Conservation (phyloP, 2,113 vertebrate species). For the Menidia beryllina region DNA sequence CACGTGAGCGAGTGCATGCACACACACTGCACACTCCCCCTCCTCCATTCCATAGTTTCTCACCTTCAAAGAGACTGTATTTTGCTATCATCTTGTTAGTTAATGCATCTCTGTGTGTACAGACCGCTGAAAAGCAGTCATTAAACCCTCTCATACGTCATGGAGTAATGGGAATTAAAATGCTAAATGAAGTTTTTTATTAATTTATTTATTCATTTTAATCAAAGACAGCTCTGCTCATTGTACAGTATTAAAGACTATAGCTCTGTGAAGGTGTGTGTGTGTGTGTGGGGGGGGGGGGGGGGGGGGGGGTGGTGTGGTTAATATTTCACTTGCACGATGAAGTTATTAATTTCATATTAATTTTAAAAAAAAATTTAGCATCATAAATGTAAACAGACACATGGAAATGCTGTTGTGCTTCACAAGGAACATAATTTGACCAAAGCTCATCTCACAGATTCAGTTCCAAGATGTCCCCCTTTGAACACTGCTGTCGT, state of each 20-base stretch:
- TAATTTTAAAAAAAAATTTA: neutral
- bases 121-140: constrained; percentile 54
- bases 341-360: neutral
- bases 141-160: constrained; percentile 40
- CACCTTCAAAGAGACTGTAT: constrained; percentile 46
- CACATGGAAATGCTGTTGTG: neutral
- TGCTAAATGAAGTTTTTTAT: neutral
- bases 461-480: neutral
- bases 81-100: constrained; percentile 37
- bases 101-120: constrained; percentile 25
- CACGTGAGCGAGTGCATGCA: neutral
- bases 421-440: too few relatives aligned
- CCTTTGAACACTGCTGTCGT: neutral
- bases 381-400: neutral
- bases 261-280: neutral
- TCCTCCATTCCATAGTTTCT: constrained; percentile 16
- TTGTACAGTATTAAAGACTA: neutral
- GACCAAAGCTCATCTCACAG: too few relatives aligned
- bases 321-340: neutral
- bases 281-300: neutral
- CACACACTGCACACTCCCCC: constrained; percentile 8
- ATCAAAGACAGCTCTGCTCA: constrained; percentile 19
- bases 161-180: constrained; percentile 21
- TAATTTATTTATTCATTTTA: neutral
- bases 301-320: neutral